Percentiles rank a stretch among this genome's conserved stretches.
These are phyloP conservation scores for Oscheius sp. DNA, from an alignment of 2,888 invertebrate genomes.

Conservation along the genomic window DNA sequence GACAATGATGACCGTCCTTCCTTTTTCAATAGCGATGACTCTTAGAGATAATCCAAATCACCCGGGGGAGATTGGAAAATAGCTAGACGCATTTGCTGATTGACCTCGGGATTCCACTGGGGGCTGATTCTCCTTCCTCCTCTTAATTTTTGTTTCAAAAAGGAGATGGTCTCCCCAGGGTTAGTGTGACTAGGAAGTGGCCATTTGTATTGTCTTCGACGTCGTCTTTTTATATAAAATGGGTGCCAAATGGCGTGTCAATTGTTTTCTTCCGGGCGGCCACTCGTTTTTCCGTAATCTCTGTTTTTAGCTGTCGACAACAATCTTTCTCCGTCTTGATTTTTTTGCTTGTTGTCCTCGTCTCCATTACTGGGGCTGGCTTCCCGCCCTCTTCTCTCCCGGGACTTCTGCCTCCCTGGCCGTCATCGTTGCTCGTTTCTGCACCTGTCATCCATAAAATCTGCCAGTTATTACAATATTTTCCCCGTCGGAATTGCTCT, in stretches of 20 bases:
- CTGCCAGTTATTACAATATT: not conserved
- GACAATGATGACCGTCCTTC: no score
- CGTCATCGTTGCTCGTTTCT: not conserved
- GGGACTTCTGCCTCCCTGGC: no score
- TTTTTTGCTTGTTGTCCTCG: not conserved
- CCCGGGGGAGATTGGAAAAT: not conserved
- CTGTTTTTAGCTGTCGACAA: not conserved
- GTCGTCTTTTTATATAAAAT: no score
- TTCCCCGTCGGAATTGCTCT: no score
- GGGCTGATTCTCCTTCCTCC: constrained; percentile 8
- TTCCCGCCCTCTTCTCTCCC: not conserved
- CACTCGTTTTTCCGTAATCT: constrained; percentile 3
- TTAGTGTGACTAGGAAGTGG: no score
- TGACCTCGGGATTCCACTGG: constrained; percentile 10
- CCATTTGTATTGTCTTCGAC: no score
- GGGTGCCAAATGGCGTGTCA: no score
- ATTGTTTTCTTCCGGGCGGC: not conserved
- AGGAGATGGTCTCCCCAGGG: no score
- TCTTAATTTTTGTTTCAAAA: constrained; percentile 4
- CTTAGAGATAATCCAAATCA: no score
- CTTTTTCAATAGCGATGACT: no score
- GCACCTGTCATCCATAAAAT: constrained; percentile 3
- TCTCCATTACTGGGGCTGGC: not conserved
- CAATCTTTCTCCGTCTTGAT: not conserved
- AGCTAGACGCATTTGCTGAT: constrained; percentile 17